Evolutionary conservation across 2,797 vertebrate species (phyloP).

Genomic region (Ataeniobius toweri): DNA sequence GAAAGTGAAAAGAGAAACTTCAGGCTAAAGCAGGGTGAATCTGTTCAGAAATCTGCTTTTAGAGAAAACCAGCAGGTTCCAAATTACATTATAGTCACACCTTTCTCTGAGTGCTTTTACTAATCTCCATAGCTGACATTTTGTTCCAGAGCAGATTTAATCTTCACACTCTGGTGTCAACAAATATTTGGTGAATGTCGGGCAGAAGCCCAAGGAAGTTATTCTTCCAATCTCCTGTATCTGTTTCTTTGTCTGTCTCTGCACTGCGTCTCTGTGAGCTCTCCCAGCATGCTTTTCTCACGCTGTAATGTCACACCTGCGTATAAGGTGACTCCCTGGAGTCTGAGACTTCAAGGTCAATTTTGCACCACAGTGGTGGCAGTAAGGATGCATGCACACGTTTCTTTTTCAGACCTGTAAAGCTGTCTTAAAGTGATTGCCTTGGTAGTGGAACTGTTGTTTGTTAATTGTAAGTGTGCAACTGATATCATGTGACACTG

Average conservation of each 20-base stretch:
- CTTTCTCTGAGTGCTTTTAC: background rate
- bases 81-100: background rate
- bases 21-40: background rate
- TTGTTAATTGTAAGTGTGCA: background rate
- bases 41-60: slow-evolving; percentile 10
- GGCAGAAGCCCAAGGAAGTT: slow-evolving; percentile 29
- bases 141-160: slow-evolving; percentile 9
- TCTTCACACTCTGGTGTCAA: slow-evolving; percentile 5
- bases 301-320: slow-evolving; percentile 83
- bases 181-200: background rate
- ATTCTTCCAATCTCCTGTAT: slow-evolving; percentile 23
- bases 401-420: slow-evolving; percentile 6
- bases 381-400: slow-evolving; percentile 36
- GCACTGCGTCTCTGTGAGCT: slow-evolving; percentile 44
- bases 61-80: background rate
- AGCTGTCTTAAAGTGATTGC: slow-evolving; percentile 5
- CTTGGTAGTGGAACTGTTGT: background rate
- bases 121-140: background rate
- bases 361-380: slow-evolving; percentile 66
- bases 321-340: slow-evolving; percentile 77
- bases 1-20: background rate
- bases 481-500: slow-evolving; percentile 3
- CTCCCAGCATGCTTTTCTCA: slow-evolving; percentile 79
- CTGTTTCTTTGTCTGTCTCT: slow-evolving; percentile 23
- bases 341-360: slow-evolving; percentile 69